Conservation (phyloP, 2,113 vertebrate genomes). For the Saccopteryx leptura region DNA sequence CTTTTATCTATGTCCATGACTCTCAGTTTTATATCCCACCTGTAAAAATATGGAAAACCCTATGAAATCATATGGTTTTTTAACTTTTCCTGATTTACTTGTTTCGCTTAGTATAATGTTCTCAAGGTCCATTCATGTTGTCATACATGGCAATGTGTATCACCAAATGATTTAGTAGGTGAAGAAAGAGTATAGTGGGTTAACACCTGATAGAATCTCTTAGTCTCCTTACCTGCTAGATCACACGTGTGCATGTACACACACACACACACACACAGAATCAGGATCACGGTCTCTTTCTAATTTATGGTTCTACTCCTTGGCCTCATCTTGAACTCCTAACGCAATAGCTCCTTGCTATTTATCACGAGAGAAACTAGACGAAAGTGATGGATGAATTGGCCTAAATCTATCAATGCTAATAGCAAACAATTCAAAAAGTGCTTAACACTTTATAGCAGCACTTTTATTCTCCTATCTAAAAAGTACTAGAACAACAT, state of each 20-base stretch:
- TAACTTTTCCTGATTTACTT: no score
- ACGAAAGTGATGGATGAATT: constrained; percentile 20
- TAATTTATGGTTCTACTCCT: constrained; percentile 40
- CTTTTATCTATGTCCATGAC: no score
- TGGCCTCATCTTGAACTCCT: constrained; percentile 23
- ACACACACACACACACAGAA: not conserved
- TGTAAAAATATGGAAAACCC: no score
- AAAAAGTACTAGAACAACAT: not conserved
- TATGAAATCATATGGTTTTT: no score
- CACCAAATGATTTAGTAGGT: not conserved
- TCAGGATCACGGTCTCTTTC: not conserved
- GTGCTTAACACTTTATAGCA: constrained; percentile 5
- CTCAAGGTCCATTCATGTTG: no score
- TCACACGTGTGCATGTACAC: not conserved
- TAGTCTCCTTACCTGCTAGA: not conserved
- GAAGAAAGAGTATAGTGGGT: not conserved
- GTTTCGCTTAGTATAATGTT: no score
- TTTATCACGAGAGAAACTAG: constrained; percentile 21
- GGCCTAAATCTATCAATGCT: constrained; percentile 27
- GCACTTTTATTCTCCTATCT: not conserved
- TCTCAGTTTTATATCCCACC: no score
- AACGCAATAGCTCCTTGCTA: not conserved
- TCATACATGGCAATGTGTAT: no score
- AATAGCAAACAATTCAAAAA: constrained; percentile 55
- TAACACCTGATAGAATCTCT: not conserved